A percentile compares a stretch with the other conserved stretches of the same genome.
Conservation (phyloP, 35 echinoderm and acorn worm genomes). For the Nesometra sesokonis region DNA sequence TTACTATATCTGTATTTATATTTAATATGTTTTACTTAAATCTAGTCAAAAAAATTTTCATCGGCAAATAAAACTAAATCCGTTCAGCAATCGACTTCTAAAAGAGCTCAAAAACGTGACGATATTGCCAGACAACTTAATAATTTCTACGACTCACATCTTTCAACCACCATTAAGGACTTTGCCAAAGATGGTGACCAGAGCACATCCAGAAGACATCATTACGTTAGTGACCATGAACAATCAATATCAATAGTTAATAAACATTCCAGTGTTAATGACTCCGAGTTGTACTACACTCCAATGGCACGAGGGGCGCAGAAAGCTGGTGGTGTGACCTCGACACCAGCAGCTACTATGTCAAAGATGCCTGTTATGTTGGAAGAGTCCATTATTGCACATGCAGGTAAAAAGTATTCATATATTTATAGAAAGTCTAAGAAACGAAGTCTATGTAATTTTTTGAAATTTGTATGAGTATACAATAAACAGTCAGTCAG, state of each 20-base stretch:
- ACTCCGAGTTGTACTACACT: slow-evolving; percentile 19
- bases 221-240: not conserved
- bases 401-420: not conserved
- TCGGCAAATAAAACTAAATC: not conserved
- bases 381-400: not conserved
- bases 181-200: not conserved
- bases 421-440: too few species aligned
- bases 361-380: slow-evolving; percentile 9
- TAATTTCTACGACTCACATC: not conserved
- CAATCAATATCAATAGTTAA: not conserved
- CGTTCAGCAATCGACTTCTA: not conserved
- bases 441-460: too few species aligned
- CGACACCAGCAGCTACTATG: slow-evolving; percentile 31
- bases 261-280: not conserved
- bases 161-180: not conserved
- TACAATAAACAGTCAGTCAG: too few species aligned
- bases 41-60: not conserved
- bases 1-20: too few species aligned
- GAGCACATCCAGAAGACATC: not conserved
- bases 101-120: not conserved
- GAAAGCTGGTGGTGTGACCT: slow-evolving; percentile 26
- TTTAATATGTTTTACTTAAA: too few species aligned
- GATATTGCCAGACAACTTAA: not conserved
- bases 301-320: slow-evolving; percentile 21
- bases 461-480: too few species aligned